phyloP scores from a whole-genome alignment of 2,888 invertebrate genomes.

The Itoplectis maculator region DNA sequence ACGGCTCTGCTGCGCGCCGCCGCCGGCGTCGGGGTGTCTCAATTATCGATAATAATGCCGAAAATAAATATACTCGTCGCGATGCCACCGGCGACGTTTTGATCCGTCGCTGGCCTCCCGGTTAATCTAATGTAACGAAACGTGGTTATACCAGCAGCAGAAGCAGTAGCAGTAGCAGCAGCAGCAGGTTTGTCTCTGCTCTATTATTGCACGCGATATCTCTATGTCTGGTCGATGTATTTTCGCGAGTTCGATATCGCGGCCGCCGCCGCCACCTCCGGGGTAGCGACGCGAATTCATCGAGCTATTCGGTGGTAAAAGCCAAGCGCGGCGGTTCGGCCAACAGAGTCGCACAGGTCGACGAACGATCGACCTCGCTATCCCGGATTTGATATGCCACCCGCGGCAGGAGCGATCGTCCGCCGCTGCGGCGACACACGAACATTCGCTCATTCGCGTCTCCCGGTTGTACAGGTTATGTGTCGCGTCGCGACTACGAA shows the following conservation, averaged over 20 bases:
- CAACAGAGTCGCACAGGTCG: slow-evolving; percentile 26
- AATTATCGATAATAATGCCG: slow-evolving; percentile 50
- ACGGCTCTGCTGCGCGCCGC: too few relatives aligned
- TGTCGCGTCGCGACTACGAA: neutral
- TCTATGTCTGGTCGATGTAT: slow-evolving; percentile 55
- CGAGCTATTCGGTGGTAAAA: slow-evolving; percentile 4
- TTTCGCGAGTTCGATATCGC: slow-evolving; percentile 53
- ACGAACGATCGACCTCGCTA: slow-evolving; percentile 38
- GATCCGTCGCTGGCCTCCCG: neutral
- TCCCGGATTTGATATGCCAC: slow-evolving; percentile 38
- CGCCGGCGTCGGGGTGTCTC: too few relatives aligned
- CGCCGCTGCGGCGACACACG: neutral
- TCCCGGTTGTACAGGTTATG: neutral
- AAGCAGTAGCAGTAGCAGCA: too few relatives aligned
- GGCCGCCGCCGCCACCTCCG: slow-evolving; percentile 17
- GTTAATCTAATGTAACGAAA: slow-evolving; percentile 38
- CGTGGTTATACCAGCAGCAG: slow-evolving; percentile 31
- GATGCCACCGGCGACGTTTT: slow-evolving; percentile 11
- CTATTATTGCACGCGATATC: slow-evolving; percentile 51
- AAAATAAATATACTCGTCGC: slow-evolving; percentile 45
- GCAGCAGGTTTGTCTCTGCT: slow-evolving; percentile 33
- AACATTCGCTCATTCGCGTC: neutral
- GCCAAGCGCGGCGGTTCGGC: neutral
- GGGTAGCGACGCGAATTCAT: slow-evolving; percentile 41
- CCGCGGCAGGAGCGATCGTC: neutral